phyloP scores from a whole-genome alignment of 2,113 vertebrate species.

The Heterocephalus glaber region DNA sequence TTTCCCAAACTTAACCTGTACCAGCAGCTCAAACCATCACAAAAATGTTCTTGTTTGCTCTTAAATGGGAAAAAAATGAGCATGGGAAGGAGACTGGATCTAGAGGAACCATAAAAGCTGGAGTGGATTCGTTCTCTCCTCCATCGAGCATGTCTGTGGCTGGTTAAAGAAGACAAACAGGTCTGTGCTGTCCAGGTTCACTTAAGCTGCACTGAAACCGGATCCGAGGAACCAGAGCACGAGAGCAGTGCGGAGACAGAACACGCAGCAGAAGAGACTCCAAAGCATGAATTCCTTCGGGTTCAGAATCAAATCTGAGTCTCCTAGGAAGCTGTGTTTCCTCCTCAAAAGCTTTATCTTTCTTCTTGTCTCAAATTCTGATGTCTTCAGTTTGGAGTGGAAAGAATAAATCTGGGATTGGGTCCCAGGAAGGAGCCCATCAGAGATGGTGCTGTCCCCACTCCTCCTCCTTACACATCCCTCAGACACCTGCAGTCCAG shows the following conservation, averaged over 20 bases:
- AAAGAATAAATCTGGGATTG: not conserved
- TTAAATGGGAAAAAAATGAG: not conserved
- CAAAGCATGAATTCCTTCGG: not conserved
- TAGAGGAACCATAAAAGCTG: not conserved
- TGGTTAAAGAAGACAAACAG: not conserved
- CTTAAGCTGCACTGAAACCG: not conserved
- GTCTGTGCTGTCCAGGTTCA: not conserved
- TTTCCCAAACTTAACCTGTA: conserved; percentile 9
- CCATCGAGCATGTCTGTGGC: not conserved
- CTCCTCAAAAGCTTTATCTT: not conserved
- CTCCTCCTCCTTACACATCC: rapidly evolving
- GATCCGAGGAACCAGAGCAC: not conserved
- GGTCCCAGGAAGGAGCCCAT: not conserved
- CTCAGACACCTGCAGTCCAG: too few species aligned
- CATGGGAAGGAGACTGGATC: not conserved
- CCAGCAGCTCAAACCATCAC: not conserved
- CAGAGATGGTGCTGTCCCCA: rapidly evolving
- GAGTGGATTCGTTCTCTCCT: not conserved
- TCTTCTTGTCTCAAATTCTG: not conserved
- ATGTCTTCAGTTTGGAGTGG: not conserved
- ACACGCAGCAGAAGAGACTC: not conserved
- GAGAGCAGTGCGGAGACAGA: too few species aligned
- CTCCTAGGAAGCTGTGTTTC: not conserved
- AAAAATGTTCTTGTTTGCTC: conserved; percentile 35
- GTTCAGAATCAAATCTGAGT: not conserved